Base-by-base conservation (phyloP, 1,140 invertebrate species). In the Heliconius nattereri region DNA sequence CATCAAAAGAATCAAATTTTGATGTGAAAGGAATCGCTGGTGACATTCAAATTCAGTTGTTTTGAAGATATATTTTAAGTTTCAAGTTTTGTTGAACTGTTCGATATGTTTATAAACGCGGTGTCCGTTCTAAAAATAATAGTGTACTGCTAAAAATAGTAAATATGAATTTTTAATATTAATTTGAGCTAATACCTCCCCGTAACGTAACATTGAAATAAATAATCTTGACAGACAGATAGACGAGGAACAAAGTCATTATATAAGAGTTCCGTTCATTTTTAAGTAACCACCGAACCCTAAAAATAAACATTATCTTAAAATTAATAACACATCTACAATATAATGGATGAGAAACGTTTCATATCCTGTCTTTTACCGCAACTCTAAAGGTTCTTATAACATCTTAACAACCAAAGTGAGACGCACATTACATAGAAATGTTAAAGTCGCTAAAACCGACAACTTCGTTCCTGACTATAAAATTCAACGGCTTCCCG, bases 401-500 rank as follows among this genome's bases (percentile, higher is more conserved):
- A 66, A 66, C 23, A 66, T 66, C 60, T 66, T 66, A 66, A 66
- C 2, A 29, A 29, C 60, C 60, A 26, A n/a, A 66, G 60, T 66
- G 29, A 66, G 60, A 66, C 60, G 71, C 23, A 72, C 23, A 26
- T 29, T 26, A 66, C 23, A 29, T 29, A 82, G 74, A 80, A 78
- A 84, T 82, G 81, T 76, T 78, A 75, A 52, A 84, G 79, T 73
- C 52, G 75, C 72, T 80, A 79, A 83, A 84, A 84, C 57, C 76
- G 81, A 80, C 78, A 82, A 82, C 81, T 84, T 82, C 77, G 81
- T 80, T 80, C 78, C 79, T 29, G 54, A 80, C 80, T 82, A 80
- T 83, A 83, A 82, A 85, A 82, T 82, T 78, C 82, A 75, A 83
- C 84, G 78, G 77, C 76, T 78, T 78, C 66, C 76, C 80, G 76